A percentile compares a stretch with the other conserved stretches of the same genome.
Evolutionary conservation across 2,113 vertebrate genomes (phyloP).

Genomic region (Hoplias malabaricus): DNA sequence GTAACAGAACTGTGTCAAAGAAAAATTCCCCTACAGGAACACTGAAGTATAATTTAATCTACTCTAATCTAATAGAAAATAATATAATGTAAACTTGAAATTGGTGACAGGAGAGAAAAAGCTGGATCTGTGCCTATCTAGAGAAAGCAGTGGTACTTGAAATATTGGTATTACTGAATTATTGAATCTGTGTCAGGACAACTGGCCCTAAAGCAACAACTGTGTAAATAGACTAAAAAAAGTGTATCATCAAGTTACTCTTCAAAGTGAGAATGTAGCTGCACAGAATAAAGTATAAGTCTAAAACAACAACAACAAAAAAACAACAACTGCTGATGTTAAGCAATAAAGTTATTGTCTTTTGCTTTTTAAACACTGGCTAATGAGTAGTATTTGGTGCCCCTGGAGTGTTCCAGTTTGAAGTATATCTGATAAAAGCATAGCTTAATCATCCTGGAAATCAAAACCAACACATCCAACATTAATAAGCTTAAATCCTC

Average conservation of each 20-base stretch:
- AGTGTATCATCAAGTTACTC: neutral
- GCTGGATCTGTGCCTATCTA: neutral
- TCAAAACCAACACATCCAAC: slow-evolving; percentile 47
- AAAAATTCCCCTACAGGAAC: too few species aligned
- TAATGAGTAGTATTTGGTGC: neutral
- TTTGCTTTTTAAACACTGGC: neutral
- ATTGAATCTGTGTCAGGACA: neutral
- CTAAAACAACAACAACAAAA: neutral
- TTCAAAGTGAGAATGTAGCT: neutral
- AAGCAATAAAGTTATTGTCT: neutral
- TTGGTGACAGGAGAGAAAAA: neutral
- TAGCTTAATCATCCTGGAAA: slow-evolving; percentile 40
- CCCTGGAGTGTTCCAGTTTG: slow-evolving; percentile 11
- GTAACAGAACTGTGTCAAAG: too few species aligned
- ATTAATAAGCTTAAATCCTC: slow-evolving; percentile 47
- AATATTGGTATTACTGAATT: neutral
- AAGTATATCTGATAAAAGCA: slow-evolving; percentile 37
- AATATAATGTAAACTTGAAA: too few species aligned
- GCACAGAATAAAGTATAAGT: neutral
- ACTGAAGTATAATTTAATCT: too few species aligned
- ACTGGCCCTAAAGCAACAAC: neutral
- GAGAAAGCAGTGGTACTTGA: neutral
- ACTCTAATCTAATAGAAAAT: too few species aligned
- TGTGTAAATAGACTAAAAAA: neutral
- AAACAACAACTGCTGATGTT: neutral